Evolutionary conservation across 1,140 invertebrate genomes (phyloP).

Genomic region (Harpegnathos saltator): DNA sequence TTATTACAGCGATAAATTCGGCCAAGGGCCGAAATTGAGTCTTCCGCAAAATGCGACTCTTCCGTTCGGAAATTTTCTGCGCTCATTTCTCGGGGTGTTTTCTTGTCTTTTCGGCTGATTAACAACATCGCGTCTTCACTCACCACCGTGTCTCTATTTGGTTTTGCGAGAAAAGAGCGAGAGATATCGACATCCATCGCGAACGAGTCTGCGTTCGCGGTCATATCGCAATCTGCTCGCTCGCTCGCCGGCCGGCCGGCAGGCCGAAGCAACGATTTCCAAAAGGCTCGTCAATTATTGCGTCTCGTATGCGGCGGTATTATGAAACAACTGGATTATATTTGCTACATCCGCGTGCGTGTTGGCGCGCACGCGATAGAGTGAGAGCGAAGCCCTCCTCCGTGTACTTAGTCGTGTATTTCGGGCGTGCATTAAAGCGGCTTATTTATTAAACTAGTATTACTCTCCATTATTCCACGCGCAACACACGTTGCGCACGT

Average conservation of each 20-base stretch:
- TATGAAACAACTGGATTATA: conserved; percentile 50
- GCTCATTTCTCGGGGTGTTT: background rate
- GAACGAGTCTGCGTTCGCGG: background rate
- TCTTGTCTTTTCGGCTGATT: too few relatives aligned
- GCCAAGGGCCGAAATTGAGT: too few relatives aligned
- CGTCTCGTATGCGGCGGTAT: background rate
- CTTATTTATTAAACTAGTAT: conserved; percentile 58
- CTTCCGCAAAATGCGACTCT: too few relatives aligned
- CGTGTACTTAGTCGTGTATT: conserved; percentile 39
- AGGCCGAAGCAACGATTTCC: conserved; percentile 41
- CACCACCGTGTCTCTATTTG: too few relatives aligned
- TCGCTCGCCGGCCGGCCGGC: background rate
- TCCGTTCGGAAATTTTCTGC: background rate
- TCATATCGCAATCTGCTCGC: background rate
- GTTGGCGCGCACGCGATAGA: background rate
- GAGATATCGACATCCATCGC: background rate
- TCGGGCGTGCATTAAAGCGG: conserved; percentile 42
- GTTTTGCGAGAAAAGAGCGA: background rate
- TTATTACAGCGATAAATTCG: background rate
- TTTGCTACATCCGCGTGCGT: conserved; percentile 20
- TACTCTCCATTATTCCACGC: conserved; percentile 49
- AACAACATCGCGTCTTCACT: background rate
- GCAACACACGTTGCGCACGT: conserved; percentile 45
- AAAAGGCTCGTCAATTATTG: conserved; percentile 12
- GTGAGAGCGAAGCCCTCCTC: too few relatives aligned